Percentiles rank a stretch among this genome's conserved stretches.
Evolutionary conservation across 2,888 invertebrate species (phyloP).

Genomic region (Diaprepes abbreviatus): DNA sequence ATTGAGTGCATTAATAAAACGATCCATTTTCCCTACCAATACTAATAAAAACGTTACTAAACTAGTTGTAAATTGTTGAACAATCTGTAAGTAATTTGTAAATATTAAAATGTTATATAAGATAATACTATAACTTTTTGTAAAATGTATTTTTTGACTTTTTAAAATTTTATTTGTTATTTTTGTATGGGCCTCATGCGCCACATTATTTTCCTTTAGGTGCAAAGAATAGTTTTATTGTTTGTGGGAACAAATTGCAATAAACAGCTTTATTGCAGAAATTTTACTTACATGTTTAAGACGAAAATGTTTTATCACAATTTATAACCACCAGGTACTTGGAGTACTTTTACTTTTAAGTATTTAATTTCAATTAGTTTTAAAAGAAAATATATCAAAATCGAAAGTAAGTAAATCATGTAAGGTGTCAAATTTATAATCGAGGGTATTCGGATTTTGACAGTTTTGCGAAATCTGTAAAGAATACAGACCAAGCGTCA

Average conservation of each 20-base stretch:
- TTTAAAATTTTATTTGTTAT: constrained; percentile 64
- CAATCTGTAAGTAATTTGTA: constrained; percentile 64
- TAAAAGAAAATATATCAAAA: too few relatives aligned
- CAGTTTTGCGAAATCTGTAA: too few relatives aligned
- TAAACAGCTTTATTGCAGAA: constrained; percentile 40
- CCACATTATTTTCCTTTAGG: constrained; percentile 29
- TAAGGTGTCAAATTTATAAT: too few relatives aligned
- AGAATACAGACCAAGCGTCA: too few relatives aligned
- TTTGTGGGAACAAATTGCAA: constrained; percentile 46
- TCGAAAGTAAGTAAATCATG: too few relatives aligned
- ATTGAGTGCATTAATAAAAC: constrained; percentile 16
- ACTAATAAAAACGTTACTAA: constrained; percentile 24
- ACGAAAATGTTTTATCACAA: constrained; percentile 15
- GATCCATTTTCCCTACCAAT: constrained; percentile 21
- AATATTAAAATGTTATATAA: constrained; percentile 63
- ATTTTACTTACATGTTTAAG: constrained; percentile 12
- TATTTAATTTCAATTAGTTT: too few relatives aligned
- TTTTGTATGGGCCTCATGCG: constrained; percentile 52
- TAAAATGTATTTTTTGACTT: constrained; percentile 63
- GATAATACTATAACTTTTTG: constrained; percentile 52
- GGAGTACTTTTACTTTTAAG: background rate
- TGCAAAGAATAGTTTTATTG: constrained; percentile 35
- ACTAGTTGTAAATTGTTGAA: constrained; percentile 59
- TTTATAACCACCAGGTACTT: background rate
- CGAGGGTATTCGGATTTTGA: too few relatives aligned